Evolutionary conservation across 2,888 invertebrate species (phyloP), one percentile per base, ranked within the genome.

Genomic region (Neoitamus cyanurus): DNA sequence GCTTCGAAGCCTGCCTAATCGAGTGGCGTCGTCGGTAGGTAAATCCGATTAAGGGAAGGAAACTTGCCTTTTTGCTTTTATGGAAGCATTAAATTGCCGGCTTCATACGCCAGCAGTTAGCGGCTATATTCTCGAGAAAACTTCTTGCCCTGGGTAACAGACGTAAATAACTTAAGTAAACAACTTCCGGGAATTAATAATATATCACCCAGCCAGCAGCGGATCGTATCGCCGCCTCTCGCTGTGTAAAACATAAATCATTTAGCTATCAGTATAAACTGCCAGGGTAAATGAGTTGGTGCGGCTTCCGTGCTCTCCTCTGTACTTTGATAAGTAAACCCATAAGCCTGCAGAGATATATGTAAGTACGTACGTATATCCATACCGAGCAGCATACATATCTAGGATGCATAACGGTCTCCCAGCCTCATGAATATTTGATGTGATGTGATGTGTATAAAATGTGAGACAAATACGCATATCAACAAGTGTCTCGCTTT

Each of bases 401-500:
- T 58, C 58, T 58, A 58, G 58, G 58, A 58, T 58, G 58, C 58
- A 58, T 58, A 58, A 58, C 58, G 58, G 0, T 58, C 58, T 20
- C 9, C 9, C 20, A 25, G 31, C n/a, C 30, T 70, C 70, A 70
- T 70, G 70, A 70, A 70, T 70, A 31, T 70, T 70, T 70, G 70
- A 70, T 70, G 70, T 70, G 13, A 70, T 31, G 15, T 70, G 70
- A 70, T 70, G 70, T 70, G 30, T 70, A 31, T 70, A 70, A 70
- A 70, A 70, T 70, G 7, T 31, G 30, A 70, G 70, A 31, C 70
- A 31, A 70, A 70, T 70, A 30, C 70, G 31, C 31, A 70, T 15
- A 70, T 70, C 70, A 70, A 70, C 70, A 70, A 70, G 70, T 70
- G 70, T 70, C 25, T 70, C 0, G 70, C n/a, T 70, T 70, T 70